Evolutionary conservation across 2,113 vertebrate species (phyloP).

Genomic region (Lepus americanus): DNA sequence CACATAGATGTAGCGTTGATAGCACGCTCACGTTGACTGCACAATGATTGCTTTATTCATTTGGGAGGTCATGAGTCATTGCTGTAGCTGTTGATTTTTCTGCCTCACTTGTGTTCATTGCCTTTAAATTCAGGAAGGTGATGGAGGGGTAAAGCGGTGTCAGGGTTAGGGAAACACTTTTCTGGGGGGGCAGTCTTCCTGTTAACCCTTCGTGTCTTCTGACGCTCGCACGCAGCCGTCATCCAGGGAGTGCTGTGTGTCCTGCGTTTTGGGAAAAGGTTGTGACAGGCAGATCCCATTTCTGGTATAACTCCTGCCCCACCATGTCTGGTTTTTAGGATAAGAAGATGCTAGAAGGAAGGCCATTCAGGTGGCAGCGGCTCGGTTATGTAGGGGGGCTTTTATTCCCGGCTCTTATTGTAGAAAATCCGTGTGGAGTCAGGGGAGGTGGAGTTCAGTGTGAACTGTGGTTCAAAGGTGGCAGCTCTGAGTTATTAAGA

Average conservation of each 20-base stretch:
- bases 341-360: too few relatives aligned
- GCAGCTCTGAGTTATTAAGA: conserved; percentile 82
- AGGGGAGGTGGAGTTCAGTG: conserved; percentile 3
- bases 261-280: neutral
- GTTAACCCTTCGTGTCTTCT: neutral
- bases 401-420: neutral
- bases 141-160: neutral
- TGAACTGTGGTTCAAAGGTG: conserved; percentile 71
- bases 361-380: fast-evolving
- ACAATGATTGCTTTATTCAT: neutral
- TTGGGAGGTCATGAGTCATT: neutral
- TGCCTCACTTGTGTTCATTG: neutral
- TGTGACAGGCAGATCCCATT: neutral
- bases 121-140: neutral
- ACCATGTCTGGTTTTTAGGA: neutral
- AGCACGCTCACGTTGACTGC: neutral
- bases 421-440: neutral
- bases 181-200: neutral
- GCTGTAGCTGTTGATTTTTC: neutral
- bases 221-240: neutral
- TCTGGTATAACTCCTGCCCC: neutral
- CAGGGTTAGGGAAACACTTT: neutral
- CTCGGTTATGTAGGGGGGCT: fast-evolving
- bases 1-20: neutral
- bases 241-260: neutral